phyloP scores from a whole-genome alignment of 1,140 invertebrate species.

The Drosophila ironensis region DNA sequence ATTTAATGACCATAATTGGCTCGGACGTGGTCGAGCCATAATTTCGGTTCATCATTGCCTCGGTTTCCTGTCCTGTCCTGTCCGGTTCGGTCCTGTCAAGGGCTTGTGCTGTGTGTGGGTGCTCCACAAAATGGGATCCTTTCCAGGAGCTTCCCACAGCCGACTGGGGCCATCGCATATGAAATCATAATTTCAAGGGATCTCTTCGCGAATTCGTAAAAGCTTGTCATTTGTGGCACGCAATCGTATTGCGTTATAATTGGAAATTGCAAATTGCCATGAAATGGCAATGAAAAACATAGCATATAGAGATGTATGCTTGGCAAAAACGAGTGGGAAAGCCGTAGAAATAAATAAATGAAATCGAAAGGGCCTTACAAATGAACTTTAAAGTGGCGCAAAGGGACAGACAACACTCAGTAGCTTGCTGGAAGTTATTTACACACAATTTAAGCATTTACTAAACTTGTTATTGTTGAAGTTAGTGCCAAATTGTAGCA shows the following conservation, averaged over 20 bases:
- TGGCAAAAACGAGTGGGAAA: too few relatives aligned
- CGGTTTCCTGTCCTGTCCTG: slow-evolving; percentile 41
- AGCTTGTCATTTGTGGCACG: slow-evolving; percentile 77
- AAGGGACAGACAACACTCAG: too few relatives aligned
- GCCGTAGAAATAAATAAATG: too few relatives aligned
- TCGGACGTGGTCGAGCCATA: slow-evolving; percentile 52
- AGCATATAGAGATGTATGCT: too few relatives aligned
- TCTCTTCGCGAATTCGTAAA: slow-evolving; percentile 68
- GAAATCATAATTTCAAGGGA: slow-evolving; percentile 73
- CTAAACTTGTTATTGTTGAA: too few relatives aligned
- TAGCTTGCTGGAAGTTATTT: too few relatives aligned
- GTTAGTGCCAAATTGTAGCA: too few relatives aligned
- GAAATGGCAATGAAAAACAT: slow-evolving; percentile 16
- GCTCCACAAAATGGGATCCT: slow-evolving; percentile 5
- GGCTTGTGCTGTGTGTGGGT: too few relatives aligned
- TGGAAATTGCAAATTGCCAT: slow-evolving; percentile 73
- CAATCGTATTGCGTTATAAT: slow-evolving; percentile 74
- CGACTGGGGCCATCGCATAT: slow-evolving; percentile 26
- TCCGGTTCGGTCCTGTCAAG: neutral
- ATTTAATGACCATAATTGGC: slow-evolving; percentile 76
- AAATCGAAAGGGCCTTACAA: neutral
- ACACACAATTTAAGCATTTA: too few relatives aligned
- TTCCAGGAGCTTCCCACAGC: neutral
- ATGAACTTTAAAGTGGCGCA: too few relatives aligned
- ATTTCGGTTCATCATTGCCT: slow-evolving; percentile 61